Base-by-base conservation (phyloP, 2,888 invertebrate genomes). In the Eulithis prunata region DNA sequence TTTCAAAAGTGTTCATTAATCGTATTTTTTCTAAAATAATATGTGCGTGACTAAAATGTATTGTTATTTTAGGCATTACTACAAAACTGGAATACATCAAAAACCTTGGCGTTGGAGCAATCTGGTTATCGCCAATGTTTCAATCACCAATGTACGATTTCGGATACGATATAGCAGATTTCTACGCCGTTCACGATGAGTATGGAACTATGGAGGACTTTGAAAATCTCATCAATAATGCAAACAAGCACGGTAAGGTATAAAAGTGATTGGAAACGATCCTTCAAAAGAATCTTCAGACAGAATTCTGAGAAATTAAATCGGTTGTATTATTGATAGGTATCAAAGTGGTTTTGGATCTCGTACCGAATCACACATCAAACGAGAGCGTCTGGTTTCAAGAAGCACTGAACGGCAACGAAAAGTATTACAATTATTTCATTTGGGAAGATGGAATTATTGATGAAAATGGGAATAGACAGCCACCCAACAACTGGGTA, bases 361-460 rank as follows among this genome's bases (percentile, higher is more conserved):
- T 95, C 68, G 96, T 96, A 13, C 96, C 96, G 0, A 96, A 96
- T 86, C 97, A 97, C 76, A 95, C 96, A 14, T 97, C 97, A 66
- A 95, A 96, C 78, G 93, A 96, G 78, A 97, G 97, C 79, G 94
- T 95, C 47, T 99, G 98, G 98, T 99, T 99, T 82, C 84, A 93
- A 73, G 94, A 95, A 75, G 97, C 97, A 1, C 89, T 95, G 1
- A 91, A 94, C 2, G 89, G 91, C 1, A 89, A 92, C 62, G 91
- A 94, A 64, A 95, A 94, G 3, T 97, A 95, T 83, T 94, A 94
- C 47, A 94, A 97, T 80, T 97, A 95, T 82, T 97, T 96, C 76
- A 88, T 97, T 45, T 97, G 97, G 97, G 93, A 89, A 56, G 93
- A 95, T 69, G 94, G 95, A 6, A 87, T 86, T 64, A 79, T 85